Base-by-base conservation (phyloP, 2,113 vertebrate genomes). In the Sporophila hypoxantha region DNA sequence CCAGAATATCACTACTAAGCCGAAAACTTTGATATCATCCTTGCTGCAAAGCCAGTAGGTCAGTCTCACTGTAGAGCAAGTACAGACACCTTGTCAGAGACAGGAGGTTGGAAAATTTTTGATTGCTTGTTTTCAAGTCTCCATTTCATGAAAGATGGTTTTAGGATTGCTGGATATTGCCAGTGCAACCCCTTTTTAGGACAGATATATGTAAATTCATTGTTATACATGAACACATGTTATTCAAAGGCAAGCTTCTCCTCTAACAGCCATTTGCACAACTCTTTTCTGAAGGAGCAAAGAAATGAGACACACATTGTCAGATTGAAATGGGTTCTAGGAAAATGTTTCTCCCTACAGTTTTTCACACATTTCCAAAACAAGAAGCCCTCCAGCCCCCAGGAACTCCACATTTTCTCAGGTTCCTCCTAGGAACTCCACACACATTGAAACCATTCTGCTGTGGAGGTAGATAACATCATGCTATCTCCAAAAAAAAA, bases 341-440 rank as follows among this genome's bases (percentile, higher is more conserved):
- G 10, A 64, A 93, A 57, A 53, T 22, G 21, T 52, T 89, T 77
- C 17, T 61, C n/a, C 26, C 39, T 61, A 52, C 12, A 15, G 5
- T 37, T 85, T 61, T 90, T 94, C 49, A 64, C 53, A 50, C 39
- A 32, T 85, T 92, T 76, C 20, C 44, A 71, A 79, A 79, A 34
- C 76, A 76, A 10, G 26, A 82, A 76, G 39, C 9, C 36, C 25
- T 82, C 34, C 67, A 76, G 16, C 21, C 34, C n/a, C 49, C 44
- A 85, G 44, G 6, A 88, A 59, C 20, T 10, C 53, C 60, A 13
- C 12, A 36, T 79, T 71, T 82, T 79, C 53, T 67, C 42, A 17
- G 3, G 8, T 71, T 82, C 37, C 36, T 68, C 36, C 26, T 34
- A 62, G 59, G 39, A 85, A 8, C 26, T 39, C 60, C 30, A 65